Percentiles rank a stretch among this genome's conserved stretches.
Conservation (phyloP, 2,888 invertebrate genomes). For the Torymus aiolomorphi region DNA sequence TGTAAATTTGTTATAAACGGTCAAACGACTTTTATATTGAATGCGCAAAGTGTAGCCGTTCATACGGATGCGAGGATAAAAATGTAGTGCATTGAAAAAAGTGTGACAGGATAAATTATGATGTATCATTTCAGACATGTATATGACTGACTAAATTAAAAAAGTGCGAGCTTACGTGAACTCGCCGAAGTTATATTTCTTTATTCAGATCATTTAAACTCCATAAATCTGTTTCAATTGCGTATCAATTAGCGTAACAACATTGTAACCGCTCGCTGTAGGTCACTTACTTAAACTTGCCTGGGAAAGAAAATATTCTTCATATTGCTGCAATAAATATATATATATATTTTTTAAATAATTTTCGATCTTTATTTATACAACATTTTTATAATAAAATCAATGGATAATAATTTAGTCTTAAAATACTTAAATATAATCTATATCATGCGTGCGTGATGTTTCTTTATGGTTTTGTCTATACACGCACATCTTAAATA, state of each 20-base stretch:
- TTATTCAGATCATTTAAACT: conserved; percentile 29
- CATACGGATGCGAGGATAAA: too few relatives aligned
- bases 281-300: neutral
- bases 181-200: conserved; percentile 21
- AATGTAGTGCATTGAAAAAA: conserved; percentile 5
- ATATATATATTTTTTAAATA: too few relatives aligned
- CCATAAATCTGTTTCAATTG: conserved; percentile 17
- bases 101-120: conserved; percentile 6
- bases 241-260: conserved; percentile 19
- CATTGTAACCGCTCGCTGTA: neutral
- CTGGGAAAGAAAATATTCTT: neutral
- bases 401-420: too few relatives aligned
- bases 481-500: too few relatives aligned
- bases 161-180: neutral
- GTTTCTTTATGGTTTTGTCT: too few relatives aligned
- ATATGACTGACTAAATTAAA: conserved; percentile 16
- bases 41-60: too few relatives aligned
- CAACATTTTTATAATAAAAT: too few relatives aligned
- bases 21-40: too few relatives aligned
- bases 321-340: neutral
- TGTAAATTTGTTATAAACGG: too few relatives aligned
- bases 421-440: too few relatives aligned
- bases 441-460: too few relatives aligned
- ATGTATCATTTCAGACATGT: conserved; percentile 9
- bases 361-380: too few relatives aligned